A percentile compares a stretch with the other conserved stretches of the same genome.
These are phyloP conservation scores for Folsomia manolachei DNA, from an alignment of 2,888 invertebrate species.

Conservation along the genomic window DNA sequence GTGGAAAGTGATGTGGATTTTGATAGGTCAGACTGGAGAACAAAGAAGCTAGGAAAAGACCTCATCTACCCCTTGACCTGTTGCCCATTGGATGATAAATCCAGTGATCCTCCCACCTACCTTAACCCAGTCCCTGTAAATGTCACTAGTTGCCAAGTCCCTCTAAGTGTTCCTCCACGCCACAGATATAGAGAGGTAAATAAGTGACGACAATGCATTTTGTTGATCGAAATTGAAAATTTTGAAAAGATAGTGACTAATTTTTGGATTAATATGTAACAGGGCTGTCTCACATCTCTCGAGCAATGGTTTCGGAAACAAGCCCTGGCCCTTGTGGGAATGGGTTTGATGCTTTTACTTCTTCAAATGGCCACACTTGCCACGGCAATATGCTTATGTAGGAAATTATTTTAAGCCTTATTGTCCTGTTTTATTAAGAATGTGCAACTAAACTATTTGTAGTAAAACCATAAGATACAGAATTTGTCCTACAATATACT, in stretches of 20 bases:
- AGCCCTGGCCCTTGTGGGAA: constrained; percentile 47
- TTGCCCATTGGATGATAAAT: constrained; percentile 45
- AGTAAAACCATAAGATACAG: neutral
- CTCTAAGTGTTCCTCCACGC: constrained; percentile 16
- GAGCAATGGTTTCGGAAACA: constrained; percentile 49
- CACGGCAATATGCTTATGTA: constrained; percentile 49
- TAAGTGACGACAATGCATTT: neutral
- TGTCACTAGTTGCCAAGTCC: constrained; percentile 41
- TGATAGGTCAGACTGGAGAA: constrained; percentile 48
- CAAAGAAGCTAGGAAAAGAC: constrained; percentile 39
- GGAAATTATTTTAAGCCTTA: constrained; percentile 24
- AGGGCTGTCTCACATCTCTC: constrained; percentile 47
- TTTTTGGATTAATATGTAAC: neutral
- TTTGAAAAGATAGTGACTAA: neutral
- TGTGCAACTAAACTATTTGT: neutral
- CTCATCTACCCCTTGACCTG: constrained; percentile 46
- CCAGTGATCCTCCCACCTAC: constrained; percentile 45
- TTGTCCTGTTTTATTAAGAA: neutral
- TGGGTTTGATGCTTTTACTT: constrained; percentile 46
- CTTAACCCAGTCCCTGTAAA: constrained; percentile 49
- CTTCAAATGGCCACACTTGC: constrained; percentile 47
- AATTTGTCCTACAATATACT: neutral
- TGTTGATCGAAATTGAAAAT: neutral
- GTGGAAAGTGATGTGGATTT: constrained; percentile 46
- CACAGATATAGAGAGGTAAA: constrained; percentile 46